These are phyloP conservation scores for Rhegmatorhina hoffmannsi DNA, from an alignment of 2,113 vertebrate species.

Conservation along the genomic window DNA sequence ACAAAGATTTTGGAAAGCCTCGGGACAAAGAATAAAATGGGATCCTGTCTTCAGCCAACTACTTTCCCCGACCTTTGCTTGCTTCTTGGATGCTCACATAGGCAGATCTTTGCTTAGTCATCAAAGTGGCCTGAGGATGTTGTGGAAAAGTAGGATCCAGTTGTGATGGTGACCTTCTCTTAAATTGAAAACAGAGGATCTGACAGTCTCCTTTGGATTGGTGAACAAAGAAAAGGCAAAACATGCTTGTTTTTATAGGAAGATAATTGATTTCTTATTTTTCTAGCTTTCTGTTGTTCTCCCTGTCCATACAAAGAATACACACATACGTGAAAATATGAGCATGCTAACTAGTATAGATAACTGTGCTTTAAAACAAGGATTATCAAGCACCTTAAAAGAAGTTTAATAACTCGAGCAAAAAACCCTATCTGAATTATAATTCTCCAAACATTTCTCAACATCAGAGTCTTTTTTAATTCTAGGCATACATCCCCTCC, in stretches of 20 bases:
- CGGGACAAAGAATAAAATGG: neutral
- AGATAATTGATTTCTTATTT: neutral
- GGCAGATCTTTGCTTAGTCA: neutral
- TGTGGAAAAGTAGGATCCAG: neutral
- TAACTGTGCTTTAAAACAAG: neutral
- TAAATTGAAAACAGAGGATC: neutral
- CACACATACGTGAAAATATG: neutral
- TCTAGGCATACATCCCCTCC: neutral
- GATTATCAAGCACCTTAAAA: neutral
- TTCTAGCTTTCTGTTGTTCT: neutral
- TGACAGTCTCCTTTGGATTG: neutral
- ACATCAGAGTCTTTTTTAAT: neutral
- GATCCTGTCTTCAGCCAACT: neutral
- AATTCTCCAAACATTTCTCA: neutral
- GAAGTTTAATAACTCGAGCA: no score
- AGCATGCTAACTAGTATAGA: neutral
- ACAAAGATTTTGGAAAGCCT: neutral
- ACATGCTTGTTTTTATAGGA: neutral
- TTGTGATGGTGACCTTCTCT: neutral
- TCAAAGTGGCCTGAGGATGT: neutral
- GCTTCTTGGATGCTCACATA: neutral
- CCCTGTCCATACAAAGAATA: neutral
- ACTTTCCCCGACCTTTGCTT: neutral
- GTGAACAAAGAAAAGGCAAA: neutral
- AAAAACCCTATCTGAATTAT: neutral